A percentile compares a stretch with the other conserved stretches of the same genome.
Evolutionary conservation across 2,888 invertebrate species (phyloP).

Genomic region (Neocrepidodera transversa): DNA sequence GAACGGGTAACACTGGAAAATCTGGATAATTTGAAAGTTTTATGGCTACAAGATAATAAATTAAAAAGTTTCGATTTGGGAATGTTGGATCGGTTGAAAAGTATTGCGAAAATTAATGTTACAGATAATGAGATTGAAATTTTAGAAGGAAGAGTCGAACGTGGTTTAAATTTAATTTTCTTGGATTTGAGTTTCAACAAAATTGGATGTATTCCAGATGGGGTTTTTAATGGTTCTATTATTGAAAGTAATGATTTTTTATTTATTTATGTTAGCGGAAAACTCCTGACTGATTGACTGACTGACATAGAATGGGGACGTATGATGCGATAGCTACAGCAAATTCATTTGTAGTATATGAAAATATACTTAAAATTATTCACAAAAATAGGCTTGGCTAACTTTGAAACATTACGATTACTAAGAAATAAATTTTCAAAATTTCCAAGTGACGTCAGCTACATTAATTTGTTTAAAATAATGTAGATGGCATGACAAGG

Average conservation of each 20-base stretch:
- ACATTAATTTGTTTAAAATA: too few species aligned
- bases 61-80: conserved; percentile 15
- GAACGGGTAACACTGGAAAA: conserved; percentile 10
- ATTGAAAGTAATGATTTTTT: conserved; percentile 19
- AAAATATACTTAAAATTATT: too few species aligned
- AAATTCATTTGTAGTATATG: too few species aligned
- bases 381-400: too few species aligned
- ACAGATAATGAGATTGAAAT: conserved; percentile 17
- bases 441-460: too few species aligned
- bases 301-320: too few species aligned
- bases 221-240: conserved; percentile 21
- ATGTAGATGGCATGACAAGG: too few species aligned
- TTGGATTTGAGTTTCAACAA: conserved; percentile 26
- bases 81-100: conserved; percentile 25
- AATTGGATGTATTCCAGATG: conserved; percentile 12
- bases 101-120: conserved; percentile 22
- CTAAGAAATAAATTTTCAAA: too few species aligned
- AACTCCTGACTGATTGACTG: too few species aligned
- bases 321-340: too few species aligned
- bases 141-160: background rate
- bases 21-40: conserved; percentile 22
- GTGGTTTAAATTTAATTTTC: conserved; percentile 16
- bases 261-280: background rate
- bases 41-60: conserved; percentile 28
- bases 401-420: too few species aligned